Percentiles rank a stretch among this genome's conserved stretches.
phyloP scores from a whole-genome alignment of 2,888 invertebrate genomes.

The Drosophila lutescens region DNA sequence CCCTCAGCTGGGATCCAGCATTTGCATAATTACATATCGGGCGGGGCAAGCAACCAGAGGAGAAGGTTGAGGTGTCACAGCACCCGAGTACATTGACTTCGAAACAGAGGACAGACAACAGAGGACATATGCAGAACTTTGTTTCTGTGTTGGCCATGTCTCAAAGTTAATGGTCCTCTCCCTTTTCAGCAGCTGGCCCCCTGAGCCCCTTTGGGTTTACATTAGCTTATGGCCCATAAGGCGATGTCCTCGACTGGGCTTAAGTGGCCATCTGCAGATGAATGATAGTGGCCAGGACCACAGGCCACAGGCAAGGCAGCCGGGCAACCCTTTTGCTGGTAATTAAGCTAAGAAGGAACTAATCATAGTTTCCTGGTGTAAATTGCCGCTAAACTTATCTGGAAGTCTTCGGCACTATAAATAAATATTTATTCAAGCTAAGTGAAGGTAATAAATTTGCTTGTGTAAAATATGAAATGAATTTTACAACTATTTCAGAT shows the following conservation, averaged over 20 bases:
- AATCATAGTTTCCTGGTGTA: slow-evolving; percentile 25
- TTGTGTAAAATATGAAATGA: neutral
- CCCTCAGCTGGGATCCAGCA: slow-evolving; percentile 43
- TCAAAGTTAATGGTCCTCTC: slow-evolving; percentile 62
- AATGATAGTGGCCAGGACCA: slow-evolving; percentile 33
- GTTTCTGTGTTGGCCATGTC: slow-evolving; percentile 39
- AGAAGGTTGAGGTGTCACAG: slow-evolving; percentile 21
- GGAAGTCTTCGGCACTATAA: neutral
- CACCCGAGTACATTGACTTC: slow-evolving; percentile 39
- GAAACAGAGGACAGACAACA: slow-evolving; percentile 21
- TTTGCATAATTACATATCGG: slow-evolving; percentile 69
- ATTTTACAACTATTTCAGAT: neutral
- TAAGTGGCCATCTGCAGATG: slow-evolving; percentile 47
- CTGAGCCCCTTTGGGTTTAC: slow-evolving; percentile 43
- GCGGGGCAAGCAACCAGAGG: slow-evolving; percentile 9
- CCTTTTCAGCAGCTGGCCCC: slow-evolving; percentile 28
- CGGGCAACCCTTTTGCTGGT: slow-evolving; percentile 10
- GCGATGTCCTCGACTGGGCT: slow-evolving; percentile 47
- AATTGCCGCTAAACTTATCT: slow-evolving; percentile 28
- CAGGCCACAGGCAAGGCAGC: slow-evolving; percentile 8
- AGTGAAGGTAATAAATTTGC: neutral
- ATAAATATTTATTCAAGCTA: neutral
- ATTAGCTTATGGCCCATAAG: slow-evolving; percentile 50
- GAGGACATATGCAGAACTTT: slow-evolving; percentile 52
- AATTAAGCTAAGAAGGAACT: slow-evolving; percentile 39